A percentile compares a stretch with the other conserved stretches of the same genome.
Evolutionary conservation across 2,888 invertebrate genomes (phyloP).

Genomic region (Merodon equestris): DNA sequence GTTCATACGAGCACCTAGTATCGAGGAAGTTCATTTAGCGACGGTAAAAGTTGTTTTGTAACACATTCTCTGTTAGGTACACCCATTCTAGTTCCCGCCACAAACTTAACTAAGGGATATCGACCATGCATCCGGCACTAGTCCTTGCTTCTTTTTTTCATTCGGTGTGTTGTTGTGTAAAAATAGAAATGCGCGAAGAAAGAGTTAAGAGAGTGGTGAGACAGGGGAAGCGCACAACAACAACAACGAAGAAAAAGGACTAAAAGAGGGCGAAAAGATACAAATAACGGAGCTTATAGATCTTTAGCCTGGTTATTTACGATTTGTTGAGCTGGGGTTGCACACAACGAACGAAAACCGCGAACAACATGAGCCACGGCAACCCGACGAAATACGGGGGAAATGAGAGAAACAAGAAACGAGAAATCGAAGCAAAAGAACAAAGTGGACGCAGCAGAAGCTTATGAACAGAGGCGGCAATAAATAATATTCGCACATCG

Average conservation of each 20-base stretch:
- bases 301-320: conserved; percentile 65
- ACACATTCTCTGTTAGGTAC: conserved; percentile 38
- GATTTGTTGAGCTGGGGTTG: conserved; percentile 64
- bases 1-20: too few species aligned
- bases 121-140: conserved; percentile 38
- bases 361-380: neutral
- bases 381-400: too few species aligned
- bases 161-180: conserved; percentile 32
- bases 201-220: neutral
- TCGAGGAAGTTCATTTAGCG: conserved; percentile 56
- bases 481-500: conserved; percentile 68
- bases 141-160: conserved; percentile 1
- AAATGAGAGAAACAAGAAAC: too few species aligned
- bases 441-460: conserved; percentile 22
- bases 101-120: conserved; percentile 57
- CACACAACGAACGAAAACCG: neutral
- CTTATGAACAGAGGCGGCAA: conserved; percentile 47
- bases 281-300: conserved; percentile 65
- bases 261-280: conserved; percentile 18
- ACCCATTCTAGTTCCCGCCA: conserved; percentile 61
- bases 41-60: conserved; percentile 57
- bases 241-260: too few species aligned
- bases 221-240: conserved; percentile 2
- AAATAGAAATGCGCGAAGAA: conserved; percentile 40
- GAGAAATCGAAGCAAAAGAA: too few species aligned